These are phyloP conservation scores for Thera obeliscata DNA, from an alignment of 2,888 invertebrate species.

Conservation along the genomic window DNA sequence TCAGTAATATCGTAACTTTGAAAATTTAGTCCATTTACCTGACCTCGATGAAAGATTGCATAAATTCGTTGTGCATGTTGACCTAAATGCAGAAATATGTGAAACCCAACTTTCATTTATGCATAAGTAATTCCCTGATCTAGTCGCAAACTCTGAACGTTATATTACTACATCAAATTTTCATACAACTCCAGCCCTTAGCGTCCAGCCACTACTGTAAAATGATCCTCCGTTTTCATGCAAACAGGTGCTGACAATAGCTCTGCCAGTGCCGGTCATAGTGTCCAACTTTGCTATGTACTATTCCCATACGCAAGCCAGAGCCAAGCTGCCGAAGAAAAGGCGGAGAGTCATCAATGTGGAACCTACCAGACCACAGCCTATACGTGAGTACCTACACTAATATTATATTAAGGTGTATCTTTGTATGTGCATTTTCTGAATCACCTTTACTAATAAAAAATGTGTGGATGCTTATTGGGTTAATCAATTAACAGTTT, in stretches of 20 bases:
- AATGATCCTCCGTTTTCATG: slow-evolving; percentile 21
- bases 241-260: slow-evolving; percentile 92
- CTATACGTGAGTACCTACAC: slow-evolving; percentile 71
- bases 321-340: slow-evolving; percentile 99
- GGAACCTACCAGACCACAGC: slow-evolving; percentile 91
- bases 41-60: not conserved
- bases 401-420: not conserved
- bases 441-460: not conserved
- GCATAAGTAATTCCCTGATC: slow-evolving; percentile 37
- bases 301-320: slow-evolving; percentile 97
- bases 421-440: not conserved
- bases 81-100: slow-evolving; percentile 24
- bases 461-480: not conserved
- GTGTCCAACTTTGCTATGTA: slow-evolving; percentile 99
- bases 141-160: slow-evolving; percentile 38
- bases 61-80: slow-evolving; percentile 9
- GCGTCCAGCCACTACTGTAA: slow-evolving; percentile 33
- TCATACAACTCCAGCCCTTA: slow-evolving; percentile 35
- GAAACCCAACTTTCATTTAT: slow-evolving; percentile 35
- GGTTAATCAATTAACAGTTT: not conserved
- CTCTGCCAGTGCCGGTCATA: slow-evolving; percentile 99
- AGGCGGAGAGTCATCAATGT: slow-evolving; percentile 97
- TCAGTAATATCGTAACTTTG: not conserved
- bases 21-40: not conserved
- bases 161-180: slow-evolving; percentile 41